Conservation (phyloP, 2,797 vertebrate genomes). For the Ispidina picta region DNA sequence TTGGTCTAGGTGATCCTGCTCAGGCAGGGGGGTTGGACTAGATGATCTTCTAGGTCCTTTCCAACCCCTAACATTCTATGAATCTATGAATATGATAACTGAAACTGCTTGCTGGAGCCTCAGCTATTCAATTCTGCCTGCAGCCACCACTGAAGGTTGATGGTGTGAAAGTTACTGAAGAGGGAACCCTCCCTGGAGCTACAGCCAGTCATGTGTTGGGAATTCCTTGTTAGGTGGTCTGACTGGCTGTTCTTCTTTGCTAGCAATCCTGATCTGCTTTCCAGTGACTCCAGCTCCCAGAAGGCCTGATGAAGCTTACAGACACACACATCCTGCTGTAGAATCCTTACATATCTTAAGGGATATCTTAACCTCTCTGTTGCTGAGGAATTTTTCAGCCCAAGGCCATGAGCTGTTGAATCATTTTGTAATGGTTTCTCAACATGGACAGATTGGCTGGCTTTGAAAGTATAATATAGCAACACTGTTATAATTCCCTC, state of each 20-base stretch:
- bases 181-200: not conserved
- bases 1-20: no score
- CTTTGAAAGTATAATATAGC: slow-evolving; percentile 3
- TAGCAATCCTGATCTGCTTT: not conserved
- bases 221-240: not conserved
- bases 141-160: not conserved
- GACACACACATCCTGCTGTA: not conserved
- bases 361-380: not conserved
- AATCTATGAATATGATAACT: not conserved
- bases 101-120: not conserved
- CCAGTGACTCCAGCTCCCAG: not conserved
- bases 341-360: not conserved
- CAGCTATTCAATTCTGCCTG: not conserved
- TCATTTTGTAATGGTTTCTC: not conserved
- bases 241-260: not conserved
- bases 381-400: slow-evolving; percentile 21
- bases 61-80: no score
- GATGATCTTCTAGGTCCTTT: no score
- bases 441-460: not conserved
- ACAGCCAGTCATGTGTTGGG: not conserved
- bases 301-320: not conserved
- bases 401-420: slow-evolving; percentile 22
- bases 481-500: not conserved
- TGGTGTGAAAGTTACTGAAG: not conserved
- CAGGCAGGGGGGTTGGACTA: no score